Evolutionary conservation across 2,888 invertebrate species (phyloP), one percentile per base, ranked within the genome.

Genomic region (Nymphalis urticae): DNA sequence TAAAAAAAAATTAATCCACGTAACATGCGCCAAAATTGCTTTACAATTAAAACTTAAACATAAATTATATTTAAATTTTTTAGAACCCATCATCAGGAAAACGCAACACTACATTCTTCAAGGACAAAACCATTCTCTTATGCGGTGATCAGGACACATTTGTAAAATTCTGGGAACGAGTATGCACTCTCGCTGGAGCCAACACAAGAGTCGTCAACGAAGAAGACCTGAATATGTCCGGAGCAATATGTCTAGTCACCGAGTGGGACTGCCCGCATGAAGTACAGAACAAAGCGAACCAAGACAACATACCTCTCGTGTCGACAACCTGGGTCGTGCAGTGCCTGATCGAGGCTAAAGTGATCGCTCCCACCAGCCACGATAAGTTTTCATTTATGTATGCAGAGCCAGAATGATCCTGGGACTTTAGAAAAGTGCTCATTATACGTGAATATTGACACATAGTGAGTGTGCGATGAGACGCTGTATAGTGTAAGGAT

Each of bases 271-370:
- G 95, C 74, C 94, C 95, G 0, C 89, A 93, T 67, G 93, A 93
- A 77, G 80, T 92, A 0, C 92, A 92, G 62, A 92, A 92, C 70
- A 92, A 90, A 69, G 95, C 95, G 0, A 88, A 90, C 66, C 88
- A 93, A 64, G 93, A 94, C 77, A 92, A 89, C 67, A 89, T 95
- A n/a, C 95, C 96, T 0, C 78, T 96, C 0, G 95, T 96, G 0
- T 95, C 95, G 0, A 94, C 95, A 0, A 93, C 94, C 2, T 96
- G 96, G 96, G 88, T 96, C 1, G 92, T 95, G 6, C 95, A 96
- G 77, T 94, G 94, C 75, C 86, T 96, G 51, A 94, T 96, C 70
- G 94, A 94, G 75, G 95, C 95, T 2, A 89, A 90, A 66, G 84
- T 93, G 48, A 84, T 94, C 72, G 76, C 86, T 0, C 92, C 93